Conservation (phyloP, 1,140 invertebrate species). For the Agrypnia vestita region DNA sequence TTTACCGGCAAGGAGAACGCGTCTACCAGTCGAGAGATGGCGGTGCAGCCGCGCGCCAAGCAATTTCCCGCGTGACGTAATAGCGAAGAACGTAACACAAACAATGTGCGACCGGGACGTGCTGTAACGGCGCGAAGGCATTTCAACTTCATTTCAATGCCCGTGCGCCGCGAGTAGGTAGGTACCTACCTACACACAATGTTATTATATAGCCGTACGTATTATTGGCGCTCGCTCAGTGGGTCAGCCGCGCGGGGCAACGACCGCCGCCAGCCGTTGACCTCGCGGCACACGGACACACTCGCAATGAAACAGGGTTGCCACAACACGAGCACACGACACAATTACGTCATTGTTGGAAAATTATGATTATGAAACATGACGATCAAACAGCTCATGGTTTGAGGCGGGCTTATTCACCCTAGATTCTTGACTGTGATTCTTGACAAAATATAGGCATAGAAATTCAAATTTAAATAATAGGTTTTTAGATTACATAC, state of each 20-base stretch:
- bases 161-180: neutral
- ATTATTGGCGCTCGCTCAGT: slow-evolving; percentile 66
- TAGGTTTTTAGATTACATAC: too few relatives aligned
- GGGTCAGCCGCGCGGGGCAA: slow-evolving; percentile 74
- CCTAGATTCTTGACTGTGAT: too few relatives aligned
- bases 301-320: slow-evolving; percentile 14
- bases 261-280: slow-evolving; percentile 74
- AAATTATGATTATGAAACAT: too few relatives aligned
- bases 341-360: slow-evolving; percentile 6
- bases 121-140: slow-evolving; percentile 24
- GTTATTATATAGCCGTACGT: slow-evolving; percentile 19
- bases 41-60: neutral
- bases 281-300: slow-evolving; percentile 66
- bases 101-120: slow-evolving; percentile 13
- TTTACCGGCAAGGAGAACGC: slow-evolving; percentile 9
- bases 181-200: neutral
- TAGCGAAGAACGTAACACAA: slow-evolving; percentile 8
- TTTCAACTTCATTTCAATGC: neutral
- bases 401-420: too few relatives aligned
- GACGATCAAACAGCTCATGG: too few relatives aligned
- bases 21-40: slow-evolving; percentile 30
- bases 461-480: too few relatives aligned
- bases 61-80: slow-evolving; percentile 36
- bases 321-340: slow-evolving; percentile 3
- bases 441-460: too few relatives aligned